Evolutionary conservation across 2,113 vertebrate genomes (phyloP).

Genomic region (Gracilinanus agilis): DNA sequence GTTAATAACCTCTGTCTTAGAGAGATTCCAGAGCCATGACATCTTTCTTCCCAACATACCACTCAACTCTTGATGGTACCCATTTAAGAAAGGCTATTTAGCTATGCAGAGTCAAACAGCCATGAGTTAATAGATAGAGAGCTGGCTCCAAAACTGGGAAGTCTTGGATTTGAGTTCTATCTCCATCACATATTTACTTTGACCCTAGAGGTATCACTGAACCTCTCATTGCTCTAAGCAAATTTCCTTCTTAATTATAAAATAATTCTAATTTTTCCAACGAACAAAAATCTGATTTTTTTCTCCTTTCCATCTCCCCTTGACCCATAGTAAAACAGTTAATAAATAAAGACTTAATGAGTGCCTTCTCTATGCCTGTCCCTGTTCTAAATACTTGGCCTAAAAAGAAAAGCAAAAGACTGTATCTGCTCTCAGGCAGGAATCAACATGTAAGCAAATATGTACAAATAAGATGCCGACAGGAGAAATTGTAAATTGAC

Average conservation of each 20-base stretch:
- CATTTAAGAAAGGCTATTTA: background rate
- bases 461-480: background rate
- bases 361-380: background rate
- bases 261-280: background rate
- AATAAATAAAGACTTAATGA: background rate
- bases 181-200: background rate
- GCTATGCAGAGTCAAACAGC: background rate
- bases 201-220: background rate
- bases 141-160: background rate
- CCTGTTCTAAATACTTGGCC: background rate
- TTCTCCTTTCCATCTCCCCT: background rate
- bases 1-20: background rate
- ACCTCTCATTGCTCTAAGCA: background rate
- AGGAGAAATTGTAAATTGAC: background rate
- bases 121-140: background rate
- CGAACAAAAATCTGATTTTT: background rate
- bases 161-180: background rate
- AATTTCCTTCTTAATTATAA: background rate
- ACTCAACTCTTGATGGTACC: background rate
- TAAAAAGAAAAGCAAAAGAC: background rate
- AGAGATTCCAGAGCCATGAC: background rate
- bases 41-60: background rate
- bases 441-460: background rate
- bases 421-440: background rate
- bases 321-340: background rate